Conservation (phyloP, 2,797 vertebrate species). For the Poeciliopsis infans region DNA sequence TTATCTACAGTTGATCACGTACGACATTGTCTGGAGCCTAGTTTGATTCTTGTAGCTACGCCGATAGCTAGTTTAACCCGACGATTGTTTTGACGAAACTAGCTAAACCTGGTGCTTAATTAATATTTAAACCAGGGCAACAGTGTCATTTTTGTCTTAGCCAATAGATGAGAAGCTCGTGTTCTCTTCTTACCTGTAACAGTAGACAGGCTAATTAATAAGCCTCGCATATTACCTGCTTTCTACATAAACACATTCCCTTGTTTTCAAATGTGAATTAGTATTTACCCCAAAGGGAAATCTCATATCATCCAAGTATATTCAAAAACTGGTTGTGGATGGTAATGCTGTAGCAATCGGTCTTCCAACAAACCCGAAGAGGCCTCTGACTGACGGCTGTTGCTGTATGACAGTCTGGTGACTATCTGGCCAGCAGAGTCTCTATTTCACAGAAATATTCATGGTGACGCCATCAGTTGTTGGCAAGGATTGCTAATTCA, state of each 20-base stretch:
- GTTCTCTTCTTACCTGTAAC: background rate
- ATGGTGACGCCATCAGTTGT: too few relatives aligned
- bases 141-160: background rate
- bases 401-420: background rate
- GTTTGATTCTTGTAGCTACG: background rate
- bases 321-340: background rate
- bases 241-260: background rate
- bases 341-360: background rate
- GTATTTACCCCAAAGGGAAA: background rate
- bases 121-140: background rate
- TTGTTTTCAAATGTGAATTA: background rate
- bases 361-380: background rate
- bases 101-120: background rate
- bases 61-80: constrained; percentile 33
- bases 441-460: too few relatives aligned
- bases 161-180: background rate
- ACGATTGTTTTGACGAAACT: background rate
- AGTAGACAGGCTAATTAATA: background rate
- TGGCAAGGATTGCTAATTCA: too few relatives aligned
- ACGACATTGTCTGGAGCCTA: background rate
- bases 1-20: background rate
- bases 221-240: background rate
- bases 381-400: background rate
- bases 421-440: background rate
- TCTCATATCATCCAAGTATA: background rate